phyloP scores from a whole-genome alignment of 2,113 vertebrate species.

The Crypturellus undulatus region DNA sequence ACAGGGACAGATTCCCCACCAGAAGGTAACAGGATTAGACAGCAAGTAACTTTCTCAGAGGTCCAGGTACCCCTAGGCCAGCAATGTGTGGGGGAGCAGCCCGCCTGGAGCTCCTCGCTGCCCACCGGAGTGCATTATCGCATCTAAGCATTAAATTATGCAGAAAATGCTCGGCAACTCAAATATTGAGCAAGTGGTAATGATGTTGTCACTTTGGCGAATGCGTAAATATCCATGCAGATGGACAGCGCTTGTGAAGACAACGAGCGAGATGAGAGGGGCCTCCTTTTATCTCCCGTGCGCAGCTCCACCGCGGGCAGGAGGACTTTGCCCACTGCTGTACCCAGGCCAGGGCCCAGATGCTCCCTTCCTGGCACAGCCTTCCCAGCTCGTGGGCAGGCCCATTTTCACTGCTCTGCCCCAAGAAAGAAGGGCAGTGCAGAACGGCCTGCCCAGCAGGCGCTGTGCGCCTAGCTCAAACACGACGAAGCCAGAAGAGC shows the following conservation, averaged over 20 bases:
- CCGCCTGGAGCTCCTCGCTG: not conserved
- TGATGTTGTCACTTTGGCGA: slow-evolving; percentile 73
- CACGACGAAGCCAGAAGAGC: not conserved
- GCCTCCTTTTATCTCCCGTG: slow-evolving; percentile 49
- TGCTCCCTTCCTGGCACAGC: not conserved
- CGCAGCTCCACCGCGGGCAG: not conserved
- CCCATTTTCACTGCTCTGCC: not conserved
- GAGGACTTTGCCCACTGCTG: not conserved
- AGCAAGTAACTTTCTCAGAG: not conserved
- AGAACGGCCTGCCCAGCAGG: not conserved
- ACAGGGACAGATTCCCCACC: not conserved
- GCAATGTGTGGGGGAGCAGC: not conserved
- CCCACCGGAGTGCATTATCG: slow-evolving; percentile 65
- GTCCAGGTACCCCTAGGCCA: not conserved
- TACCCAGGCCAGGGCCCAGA: not conserved
- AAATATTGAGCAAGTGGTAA: slow-evolving; percentile 71
- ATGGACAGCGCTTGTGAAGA: slow-evolving; percentile 48
- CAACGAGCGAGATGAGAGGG: not conserved
- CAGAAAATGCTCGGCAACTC: slow-evolving; percentile 72
- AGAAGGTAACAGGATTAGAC: not conserved
- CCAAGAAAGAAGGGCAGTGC: not conserved
- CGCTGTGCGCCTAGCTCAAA: not conserved
- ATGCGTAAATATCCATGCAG: slow-evolving; percentile 69
- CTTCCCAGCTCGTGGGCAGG: not conserved
- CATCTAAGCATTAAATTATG: slow-evolving; percentile 73